Evolutionary conservation across 2,888 invertebrate species (phyloP).

Genomic region (Drosophila emarginata): DNA sequence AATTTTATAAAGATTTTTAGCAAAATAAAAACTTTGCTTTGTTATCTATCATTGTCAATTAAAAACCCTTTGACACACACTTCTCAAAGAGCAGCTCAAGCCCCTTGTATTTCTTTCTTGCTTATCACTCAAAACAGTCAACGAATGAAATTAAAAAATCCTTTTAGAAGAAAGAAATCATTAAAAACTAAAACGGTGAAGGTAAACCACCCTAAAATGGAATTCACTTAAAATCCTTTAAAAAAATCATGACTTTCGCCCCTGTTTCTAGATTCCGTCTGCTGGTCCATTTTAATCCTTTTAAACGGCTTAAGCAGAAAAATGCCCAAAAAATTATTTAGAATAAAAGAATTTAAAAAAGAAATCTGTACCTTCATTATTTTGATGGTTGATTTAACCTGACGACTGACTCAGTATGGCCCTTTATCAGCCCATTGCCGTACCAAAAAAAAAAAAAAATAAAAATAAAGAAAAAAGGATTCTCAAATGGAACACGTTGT

Average conservation of each 20-base stretch:
- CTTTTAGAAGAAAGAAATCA: conserved; percentile 45
- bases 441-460: conserved; percentile 3
- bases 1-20: not conserved
- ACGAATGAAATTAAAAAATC: conserved; percentile 61
- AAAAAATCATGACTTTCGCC: conserved; percentile 32
- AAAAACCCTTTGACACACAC: conserved; percentile 61
- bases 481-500: conserved; percentile 77
- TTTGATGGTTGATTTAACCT: conserved; percentile 80
- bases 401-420: conserved; percentile 53
- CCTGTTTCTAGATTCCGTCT: conserved; percentile 5
- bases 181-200: conserved; percentile 45
- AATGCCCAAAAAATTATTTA: conserved; percentile 56
- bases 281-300: conserved; percentile 59
- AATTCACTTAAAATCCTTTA: conserved; percentile 46
- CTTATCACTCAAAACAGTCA: conserved; percentile 45
- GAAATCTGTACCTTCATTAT: conserved; percentile 79
- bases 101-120: not conserved
- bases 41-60: conserved; percentile 49
- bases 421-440: conserved; percentile 69
- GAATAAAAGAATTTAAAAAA: conserved; percentile 58
- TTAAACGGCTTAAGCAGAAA: conserved; percentile 58
- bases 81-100: conserved; percentile 24
- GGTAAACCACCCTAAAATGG: conserved; percentile 45
- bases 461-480: conserved; percentile 17
- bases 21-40: not conserved